Evolutionary conservation across 2,888 invertebrate genomes (phyloP), one percentile per base, ranked within the genome.

Genomic region (Melieria crassipennis): DNA sequence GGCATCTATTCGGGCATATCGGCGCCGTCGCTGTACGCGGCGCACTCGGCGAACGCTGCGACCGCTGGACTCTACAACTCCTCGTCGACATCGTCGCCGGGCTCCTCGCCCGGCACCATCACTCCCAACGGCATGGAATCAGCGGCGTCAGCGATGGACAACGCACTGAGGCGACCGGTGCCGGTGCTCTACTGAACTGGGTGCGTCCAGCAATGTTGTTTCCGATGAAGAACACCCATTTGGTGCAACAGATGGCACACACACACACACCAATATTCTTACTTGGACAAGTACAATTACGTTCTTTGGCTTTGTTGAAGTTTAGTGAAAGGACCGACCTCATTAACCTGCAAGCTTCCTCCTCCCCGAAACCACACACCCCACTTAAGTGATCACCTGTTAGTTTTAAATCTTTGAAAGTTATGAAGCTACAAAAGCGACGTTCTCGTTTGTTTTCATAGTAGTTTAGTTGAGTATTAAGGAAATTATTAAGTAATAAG

Each of bases 1-100:
- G 85, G 86, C 78, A 85, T 87, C 64, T 87, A 87, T 71, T 83
- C 86, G 64, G 86, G 87, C 71, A 87, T 87, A 47, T 81, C 87
- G 64, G 86, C 86, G 56, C 81, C 87, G 11, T 86, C 87, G 47
- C 78, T 87, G 9, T 86, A 87, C 73, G 86, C 87, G 7, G 87
- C 87, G 43, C 86, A 87, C 70, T 85, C 86, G 55, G 81, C 85
- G 65, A 83, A 84, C 70, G 84, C 83, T 50, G 82, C 82, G 43
- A 82, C 83, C 73, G 85, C 84, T 72, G 85, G 86, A n/a, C 83
- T 87, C 57, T 87, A 86, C 77, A 86, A 84, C 75, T 85, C 85
- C 73, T 86, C 86, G 72, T 84, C 86, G 50, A 83, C 85, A 72
- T 86, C 87, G 10, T 87, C 87, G 42, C 86, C 87, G 3, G 87